Evolutionary conservation across 2,113 vertebrate species (phyloP).

Genomic region (Sorex araneus): DNA sequence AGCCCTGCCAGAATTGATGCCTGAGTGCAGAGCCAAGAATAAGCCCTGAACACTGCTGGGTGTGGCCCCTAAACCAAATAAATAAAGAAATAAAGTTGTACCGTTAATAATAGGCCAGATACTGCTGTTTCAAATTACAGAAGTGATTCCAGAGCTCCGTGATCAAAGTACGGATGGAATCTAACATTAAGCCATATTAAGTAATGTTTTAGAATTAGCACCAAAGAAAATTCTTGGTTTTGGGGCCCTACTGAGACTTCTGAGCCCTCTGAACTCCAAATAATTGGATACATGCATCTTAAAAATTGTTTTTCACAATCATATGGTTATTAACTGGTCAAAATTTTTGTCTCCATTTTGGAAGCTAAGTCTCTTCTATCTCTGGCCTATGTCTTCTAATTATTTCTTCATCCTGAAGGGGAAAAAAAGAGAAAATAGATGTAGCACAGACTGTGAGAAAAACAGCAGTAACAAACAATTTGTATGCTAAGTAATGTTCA

Average conservation of each 20-base stretch:
- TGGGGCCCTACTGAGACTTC: conserved; percentile 94
- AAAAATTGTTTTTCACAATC: conserved; percentile 93
- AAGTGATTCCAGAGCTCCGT: neutral
- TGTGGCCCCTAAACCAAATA: no score
- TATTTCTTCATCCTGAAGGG: conserved; percentile 93
- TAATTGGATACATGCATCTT: conserved; percentile 91
- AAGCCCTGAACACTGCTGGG: no score
- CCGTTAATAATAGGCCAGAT: neutral
- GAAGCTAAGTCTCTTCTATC: conserved; percentile 93
- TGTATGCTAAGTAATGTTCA: neutral
- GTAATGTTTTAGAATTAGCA: conserved; percentile 64
- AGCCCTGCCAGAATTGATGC: neutral
- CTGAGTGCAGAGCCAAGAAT: no score
- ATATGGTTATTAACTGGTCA: conserved; percentile 93
- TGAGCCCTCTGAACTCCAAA: conserved; percentile 90
- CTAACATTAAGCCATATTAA: conserved; percentile 67
- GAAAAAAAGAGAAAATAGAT: conserved; percentile 27
- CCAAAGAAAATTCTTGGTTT: conserved; percentile 92
- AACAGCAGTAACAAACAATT: conserved; percentile 14
- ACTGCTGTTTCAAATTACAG: neutral
- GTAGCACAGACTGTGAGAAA: neutral
- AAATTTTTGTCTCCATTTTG: conserved; percentile 92
- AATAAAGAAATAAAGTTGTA: neutral
- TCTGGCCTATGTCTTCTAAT: conserved; percentile 93
- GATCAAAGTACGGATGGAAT: neutral